Conservation (phyloP, 2,113 vertebrate genomes). For the Silurus asotus region DNA sequence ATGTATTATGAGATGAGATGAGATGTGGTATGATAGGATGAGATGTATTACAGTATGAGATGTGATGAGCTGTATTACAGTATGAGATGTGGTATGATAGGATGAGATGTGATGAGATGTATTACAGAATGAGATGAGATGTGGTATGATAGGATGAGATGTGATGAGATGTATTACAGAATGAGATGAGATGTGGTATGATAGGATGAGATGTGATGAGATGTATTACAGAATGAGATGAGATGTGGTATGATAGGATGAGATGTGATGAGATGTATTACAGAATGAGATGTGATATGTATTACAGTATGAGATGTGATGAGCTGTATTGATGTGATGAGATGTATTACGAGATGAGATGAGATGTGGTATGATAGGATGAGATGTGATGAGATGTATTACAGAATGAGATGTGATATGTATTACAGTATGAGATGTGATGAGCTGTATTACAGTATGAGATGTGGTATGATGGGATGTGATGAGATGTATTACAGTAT, state of each 20-base stretch:
- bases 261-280: neutral
- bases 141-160: too few species aligned
- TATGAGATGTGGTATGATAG: neutral
- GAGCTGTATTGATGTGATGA: too few species aligned
- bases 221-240: neutral
- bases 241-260: neutral
- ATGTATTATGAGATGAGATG: too few species aligned
- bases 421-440: neutral
- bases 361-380: neutral
- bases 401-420: neutral
- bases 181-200: neutral
- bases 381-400: neutral
- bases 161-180: too few species aligned
- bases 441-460: neutral
- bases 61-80: neutral
- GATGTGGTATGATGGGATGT: neutral
- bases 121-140: too few species aligned
- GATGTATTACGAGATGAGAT: too few species aligned
- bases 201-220: too few species aligned
- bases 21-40: too few species aligned
- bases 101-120: neutral
- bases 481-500: neutral
- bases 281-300: neutral
- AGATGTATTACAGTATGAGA: neutral
- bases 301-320: too few species aligned